phyloP scores from a whole-genome alignment of 2,113 vertebrate genomes.

The Corvus hawaiiensis region DNA sequence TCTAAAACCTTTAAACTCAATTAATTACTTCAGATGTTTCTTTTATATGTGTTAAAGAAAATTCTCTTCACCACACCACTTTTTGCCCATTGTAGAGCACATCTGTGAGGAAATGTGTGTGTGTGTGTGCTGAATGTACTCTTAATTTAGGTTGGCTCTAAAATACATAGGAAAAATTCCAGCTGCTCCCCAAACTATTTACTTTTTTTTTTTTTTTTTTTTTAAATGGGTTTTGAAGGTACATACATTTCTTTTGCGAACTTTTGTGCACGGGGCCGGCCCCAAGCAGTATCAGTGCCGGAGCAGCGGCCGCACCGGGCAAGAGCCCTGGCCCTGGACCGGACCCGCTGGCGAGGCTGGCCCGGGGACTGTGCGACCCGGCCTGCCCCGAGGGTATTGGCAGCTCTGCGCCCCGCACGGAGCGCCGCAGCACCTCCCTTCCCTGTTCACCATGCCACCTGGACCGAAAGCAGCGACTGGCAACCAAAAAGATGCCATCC shows the following conservation, averaged over 20 bases:
- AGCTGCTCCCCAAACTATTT: neutral
- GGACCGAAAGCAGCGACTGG: too few relatives aligned
- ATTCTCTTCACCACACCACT: neutral
- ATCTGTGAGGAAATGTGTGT: neutral
- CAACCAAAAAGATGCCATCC: too few relatives aligned
- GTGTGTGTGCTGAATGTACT: neutral
- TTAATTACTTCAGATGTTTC: neutral
- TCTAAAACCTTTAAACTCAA: neutral
- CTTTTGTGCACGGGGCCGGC: neutral
- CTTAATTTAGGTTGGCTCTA: neutral
- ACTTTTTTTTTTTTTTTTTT: neutral
- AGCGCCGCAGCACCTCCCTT: too few relatives aligned
- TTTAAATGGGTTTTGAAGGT: accelerated
- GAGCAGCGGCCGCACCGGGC: too few relatives aligned
- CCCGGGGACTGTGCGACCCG: too few relatives aligned
- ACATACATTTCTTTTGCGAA: neutral
- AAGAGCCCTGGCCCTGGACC: too few relatives aligned
- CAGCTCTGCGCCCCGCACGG: too few relatives aligned
- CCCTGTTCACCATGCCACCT: too few relatives aligned
- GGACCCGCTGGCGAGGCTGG: too few relatives aligned
- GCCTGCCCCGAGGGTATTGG: too few relatives aligned
- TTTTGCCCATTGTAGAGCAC: neutral
- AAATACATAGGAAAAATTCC: neutral
- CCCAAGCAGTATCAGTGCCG: too few relatives aligned
- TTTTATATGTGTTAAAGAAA: neutral